These are phyloP conservation scores for Zele albiditarsus DNA, from an alignment of 2,888 invertebrate species.

Conservation along the genomic window DNA sequence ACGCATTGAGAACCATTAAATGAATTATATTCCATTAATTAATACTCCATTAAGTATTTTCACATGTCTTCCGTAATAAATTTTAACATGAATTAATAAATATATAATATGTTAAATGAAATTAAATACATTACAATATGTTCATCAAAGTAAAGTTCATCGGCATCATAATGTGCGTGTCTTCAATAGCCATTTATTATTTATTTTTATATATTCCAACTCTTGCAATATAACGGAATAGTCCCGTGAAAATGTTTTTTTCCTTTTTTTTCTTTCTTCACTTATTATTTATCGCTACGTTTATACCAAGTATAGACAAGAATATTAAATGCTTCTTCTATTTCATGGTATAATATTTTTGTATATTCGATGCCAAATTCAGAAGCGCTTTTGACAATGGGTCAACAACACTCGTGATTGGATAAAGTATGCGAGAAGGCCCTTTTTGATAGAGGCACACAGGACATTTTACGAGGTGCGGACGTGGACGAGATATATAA, in stretches of 20 bases:
- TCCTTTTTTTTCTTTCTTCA: background rate
- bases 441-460: constrained; percentile 19
- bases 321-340: background rate
- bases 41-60: background rate
- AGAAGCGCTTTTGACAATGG: background rate
- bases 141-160: constrained; percentile 19
- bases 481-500: constrained; percentile 47
- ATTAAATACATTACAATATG: constrained; percentile 10
- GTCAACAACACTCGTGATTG: constrained; percentile 11
- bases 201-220: background rate
- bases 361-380: background rate
- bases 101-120: no score
- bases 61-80: background rate
- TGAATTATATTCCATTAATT: background rate
- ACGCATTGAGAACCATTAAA: background rate
- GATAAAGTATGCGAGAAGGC: constrained; percentile 5
- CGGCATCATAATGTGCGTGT: constrained; percentile 14
- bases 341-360: background rate
- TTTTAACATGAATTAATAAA: background rate
- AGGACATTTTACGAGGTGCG: constrained; percentile 55
- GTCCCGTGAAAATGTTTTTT: background rate
- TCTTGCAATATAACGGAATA: constrained; percentile 11
- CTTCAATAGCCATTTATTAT: constrained; percentile 2
- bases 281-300: background rate
- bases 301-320: background rate